A percentile compares a stretch with the other conserved stretches of the same genome.
Conservation (phyloP, 2,888 invertebrate species). For the Tyria jacobaeae region DNA sequence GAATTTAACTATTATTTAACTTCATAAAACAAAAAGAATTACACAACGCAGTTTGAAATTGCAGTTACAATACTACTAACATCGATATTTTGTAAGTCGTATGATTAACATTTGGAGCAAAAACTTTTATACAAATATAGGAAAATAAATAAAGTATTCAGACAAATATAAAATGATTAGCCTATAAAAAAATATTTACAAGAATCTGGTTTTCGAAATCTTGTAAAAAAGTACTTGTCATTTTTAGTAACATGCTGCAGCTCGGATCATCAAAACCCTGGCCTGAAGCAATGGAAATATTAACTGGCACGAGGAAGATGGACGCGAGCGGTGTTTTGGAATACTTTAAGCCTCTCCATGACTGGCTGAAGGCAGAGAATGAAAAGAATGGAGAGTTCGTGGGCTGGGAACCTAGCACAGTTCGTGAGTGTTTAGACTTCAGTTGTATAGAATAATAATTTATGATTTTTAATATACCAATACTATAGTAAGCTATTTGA, state of each 20-base stretch:
- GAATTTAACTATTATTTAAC: no score
- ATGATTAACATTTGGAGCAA: no score
- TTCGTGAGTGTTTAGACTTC: slow-evolving; percentile 66
- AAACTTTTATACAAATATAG: no score
- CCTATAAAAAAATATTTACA: no score
- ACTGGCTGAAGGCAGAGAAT: slow-evolving; percentile 90
- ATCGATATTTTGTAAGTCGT: no score
- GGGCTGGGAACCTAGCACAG: slow-evolving; percentile 85
- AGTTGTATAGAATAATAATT: neutral
- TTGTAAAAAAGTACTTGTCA: neutral
- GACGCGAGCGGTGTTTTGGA: slow-evolving; percentile 89
- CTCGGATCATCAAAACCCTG: slow-evolving; percentile 89
- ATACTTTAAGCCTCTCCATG: slow-evolving; percentile 90
- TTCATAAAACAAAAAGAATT: no score
- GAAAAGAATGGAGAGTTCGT: slow-evolving; percentile 85
- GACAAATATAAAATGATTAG: no score
- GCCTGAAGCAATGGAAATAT: slow-evolving; percentile 91
- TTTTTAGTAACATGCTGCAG: slow-evolving; percentile 86
- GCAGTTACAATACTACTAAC: no score
- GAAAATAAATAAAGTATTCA: no score
- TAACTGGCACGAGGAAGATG: slow-evolving; percentile 90
- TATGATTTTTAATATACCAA: neutral
- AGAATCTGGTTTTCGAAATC: no score
- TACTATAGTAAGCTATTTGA: no score
- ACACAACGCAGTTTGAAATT: no score